A percentile compares a stretch with the other conserved stretches of the same genome.
Evolutionary conservation across 64 coral and sea anemone genomes (phyloP).

Genomic region (Montipora foliosa): DNA sequence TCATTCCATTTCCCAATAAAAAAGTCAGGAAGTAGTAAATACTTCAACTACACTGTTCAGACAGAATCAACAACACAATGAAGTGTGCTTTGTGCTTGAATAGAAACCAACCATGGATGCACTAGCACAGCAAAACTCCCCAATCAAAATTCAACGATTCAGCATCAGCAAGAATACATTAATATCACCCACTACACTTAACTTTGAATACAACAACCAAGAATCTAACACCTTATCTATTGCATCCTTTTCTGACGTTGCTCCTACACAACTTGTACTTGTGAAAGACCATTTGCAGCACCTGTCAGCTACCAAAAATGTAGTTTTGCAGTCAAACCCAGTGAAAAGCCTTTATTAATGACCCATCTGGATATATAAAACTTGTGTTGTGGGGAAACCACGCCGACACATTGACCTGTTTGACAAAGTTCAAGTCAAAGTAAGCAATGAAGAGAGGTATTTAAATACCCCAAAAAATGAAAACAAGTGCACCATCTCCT

Average conservation of each 20-base stretch:
- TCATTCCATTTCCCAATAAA: constrained; percentile 29
- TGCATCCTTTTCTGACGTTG: constrained; percentile 21
- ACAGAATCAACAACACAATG: constrained; percentile 6
- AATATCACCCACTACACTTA: constrained; percentile 14
- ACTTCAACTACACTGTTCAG: constrained; percentile 40
- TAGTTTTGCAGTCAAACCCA: constrained; percentile 26
- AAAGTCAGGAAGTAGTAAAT: constrained; percentile 1
- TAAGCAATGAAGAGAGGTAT: constrained; percentile 23
- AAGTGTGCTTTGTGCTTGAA: constrained; percentile 9
- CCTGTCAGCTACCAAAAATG: constrained; percentile 21
- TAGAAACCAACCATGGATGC: constrained; percentile 33
- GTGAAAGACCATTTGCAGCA: constrained; percentile 44
- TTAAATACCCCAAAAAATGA: constrained; percentile 45
- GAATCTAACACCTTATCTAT: constrained; percentile 33
- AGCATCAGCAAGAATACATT: constrained; percentile 45
- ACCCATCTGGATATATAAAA: constrained; percentile 60
- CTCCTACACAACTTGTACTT: constrained; percentile 43
- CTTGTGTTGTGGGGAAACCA: constrained; percentile 48
- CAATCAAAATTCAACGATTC: constrained; percentile 19
- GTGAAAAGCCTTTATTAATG: constrained; percentile 54
- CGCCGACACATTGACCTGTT: constrained; percentile 34
- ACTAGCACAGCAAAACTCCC: constrained; percentile 37
- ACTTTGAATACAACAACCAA: constrained; percentile 21
- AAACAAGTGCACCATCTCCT: constrained; percentile 34
- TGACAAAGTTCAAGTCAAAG: constrained; percentile 45